phyloP scores from a whole-genome alignment of 2,888 invertebrate species.

The Sylvicola cinctus region DNA sequence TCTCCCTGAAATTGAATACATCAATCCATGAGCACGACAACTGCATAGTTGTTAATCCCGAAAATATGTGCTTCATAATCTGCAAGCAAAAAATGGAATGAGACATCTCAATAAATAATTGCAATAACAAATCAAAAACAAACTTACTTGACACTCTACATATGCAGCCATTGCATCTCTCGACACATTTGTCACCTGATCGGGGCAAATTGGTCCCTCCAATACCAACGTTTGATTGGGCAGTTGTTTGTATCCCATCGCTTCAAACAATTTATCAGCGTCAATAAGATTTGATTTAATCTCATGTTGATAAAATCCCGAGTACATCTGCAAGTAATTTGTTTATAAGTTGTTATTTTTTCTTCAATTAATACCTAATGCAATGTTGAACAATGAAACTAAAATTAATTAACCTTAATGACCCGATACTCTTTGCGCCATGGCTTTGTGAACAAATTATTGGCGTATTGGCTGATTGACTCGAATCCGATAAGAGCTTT shows the following conservation, averaged over 20 bases:
- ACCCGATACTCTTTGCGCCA: slow-evolving; percentile 74
- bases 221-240: slow-evolving; percentile 31
- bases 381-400: background rate
- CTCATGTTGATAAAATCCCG: slow-evolving; percentile 75
- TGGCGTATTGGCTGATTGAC: slow-evolving; percentile 66
- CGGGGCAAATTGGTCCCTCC: slow-evolving; percentile 61
- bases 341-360: slow-evolving; percentile 5
- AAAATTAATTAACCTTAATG: slow-evolving; percentile 42
- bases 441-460: slow-evolving; percentile 65
- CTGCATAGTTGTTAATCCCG: slow-evolving; percentile 41
- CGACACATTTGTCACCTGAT: slow-evolving; percentile 57
- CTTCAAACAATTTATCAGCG: slow-evolving; percentile 53
- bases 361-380: background rate
- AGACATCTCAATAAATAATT: slow-evolving; percentile 9
- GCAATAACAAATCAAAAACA: background rate
- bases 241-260: slow-evolving; percentile 61
- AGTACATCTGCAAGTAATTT: slow-evolving; percentile 45
- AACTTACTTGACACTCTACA: slow-evolving; percentile 61
- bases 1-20: slow-evolving; percentile 27
- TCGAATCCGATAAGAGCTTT: slow-evolving; percentile 67
- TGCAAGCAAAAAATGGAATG: slow-evolving; percentile 16
- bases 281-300: slow-evolving; percentile 61
- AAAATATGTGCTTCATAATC: slow-evolving; percentile 52
- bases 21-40: slow-evolving; percentile 42
- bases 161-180: slow-evolving; percentile 70